phyloP scores from a whole-genome alignment of 2,797 vertebrate genomes.

The Anomalospiza imberbis region DNA sequence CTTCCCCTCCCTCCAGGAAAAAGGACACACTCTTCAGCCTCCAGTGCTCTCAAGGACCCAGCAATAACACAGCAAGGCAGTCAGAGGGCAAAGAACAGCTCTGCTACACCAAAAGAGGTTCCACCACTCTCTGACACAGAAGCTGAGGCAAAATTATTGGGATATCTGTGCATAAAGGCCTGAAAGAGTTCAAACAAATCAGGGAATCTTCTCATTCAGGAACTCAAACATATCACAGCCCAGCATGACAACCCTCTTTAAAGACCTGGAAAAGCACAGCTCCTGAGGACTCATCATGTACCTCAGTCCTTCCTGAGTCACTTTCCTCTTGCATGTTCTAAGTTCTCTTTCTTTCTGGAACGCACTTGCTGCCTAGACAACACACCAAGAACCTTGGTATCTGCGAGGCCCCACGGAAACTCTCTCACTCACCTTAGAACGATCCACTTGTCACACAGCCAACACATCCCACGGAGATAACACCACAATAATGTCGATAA shows the following conservation, averaged over 20 bases:
- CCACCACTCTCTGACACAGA: neutral
- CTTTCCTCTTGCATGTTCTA: neutral
- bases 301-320: neutral
- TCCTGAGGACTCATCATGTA: rapidly evolving
- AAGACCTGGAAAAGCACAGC: no score
- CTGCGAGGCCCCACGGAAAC: neutral
- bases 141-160: neutral
- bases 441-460: neutral
- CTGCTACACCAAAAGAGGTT: neutral
- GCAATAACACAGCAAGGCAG: neutral
- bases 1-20: neutral
- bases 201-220: rapidly evolving
- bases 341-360: neutral
- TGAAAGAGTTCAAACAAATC: neutral
- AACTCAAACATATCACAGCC: no score
- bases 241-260: neutral
- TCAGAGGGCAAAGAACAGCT: neutral
- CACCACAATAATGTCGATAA: neutral
- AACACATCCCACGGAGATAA: neutral
- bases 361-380: neutral
- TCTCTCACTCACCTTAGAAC: neutral
- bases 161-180: neutral
- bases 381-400: neutral
- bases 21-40: neutral
- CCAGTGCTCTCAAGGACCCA: neutral